Base-by-base conservation (phyloP, 2,113 vertebrate genomes). In the Sapayoa aenigma region DNA sequence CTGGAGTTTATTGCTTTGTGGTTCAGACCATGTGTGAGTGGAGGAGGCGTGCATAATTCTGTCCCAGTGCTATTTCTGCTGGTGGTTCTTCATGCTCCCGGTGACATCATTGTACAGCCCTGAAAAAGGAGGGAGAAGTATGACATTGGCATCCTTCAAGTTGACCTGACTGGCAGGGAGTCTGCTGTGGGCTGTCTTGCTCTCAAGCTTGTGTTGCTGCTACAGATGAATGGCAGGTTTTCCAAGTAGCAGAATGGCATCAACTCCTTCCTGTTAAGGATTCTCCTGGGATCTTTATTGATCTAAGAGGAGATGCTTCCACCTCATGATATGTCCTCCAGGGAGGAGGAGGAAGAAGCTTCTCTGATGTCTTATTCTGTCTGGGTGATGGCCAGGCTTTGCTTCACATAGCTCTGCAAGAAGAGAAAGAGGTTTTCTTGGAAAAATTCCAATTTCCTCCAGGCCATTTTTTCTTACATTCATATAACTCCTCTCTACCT, bases 381-480 rank as follows among this genome's bases (percentile, higher is more conserved):
- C 90, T 97, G 96, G 11, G 98, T 98, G 68, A 98, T 90, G 5
- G 97, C 96, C 23, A 98, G 98, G 27, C 98, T 98, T 86, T 98
- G 97, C 96, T 98, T 98, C 85, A 98, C 97, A 21, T 98, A 98
- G 79, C 97, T 98, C 97, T 98, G 98, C 96, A 98, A 98, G 91
- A 98, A 98, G 93, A 98, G 98, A 3, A n/a, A n/a, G n/a, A n/a
- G n/a, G 82, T 98, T 98, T 88, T 97, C 98, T 59, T 98, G 94
- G 96, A 98, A 98, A 14, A 97, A 98, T 81, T 98, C 97, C n/a
- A 98, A 74, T 63, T 98, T 98, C 94, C 90, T 9, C 98, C 89
- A 0, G 97, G 98, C 33, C 97, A 97, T 65, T 98, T 98, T 96
- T 98, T 97, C 90, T 98, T 98, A 62, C 97, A 98, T 80, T 98